Evolutionary conservation across 2,888 invertebrate species (phyloP).

Genomic region (Gastracanthus pulcherrimus): DNA sequence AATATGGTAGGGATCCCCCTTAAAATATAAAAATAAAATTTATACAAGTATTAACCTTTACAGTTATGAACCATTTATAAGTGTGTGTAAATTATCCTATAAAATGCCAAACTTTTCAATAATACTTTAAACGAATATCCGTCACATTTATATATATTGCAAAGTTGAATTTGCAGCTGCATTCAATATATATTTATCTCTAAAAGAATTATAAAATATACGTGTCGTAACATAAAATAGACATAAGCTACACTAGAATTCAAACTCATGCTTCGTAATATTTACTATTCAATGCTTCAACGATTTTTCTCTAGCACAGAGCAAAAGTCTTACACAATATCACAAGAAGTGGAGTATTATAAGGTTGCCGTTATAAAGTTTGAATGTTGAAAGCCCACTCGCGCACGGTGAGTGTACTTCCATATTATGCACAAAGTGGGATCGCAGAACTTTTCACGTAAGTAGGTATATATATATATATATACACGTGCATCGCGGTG

Average conservation of each 20-base stretch:
- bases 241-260: neutral
- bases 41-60: no score
- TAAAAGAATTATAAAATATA: neutral
- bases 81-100: no score
- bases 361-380: no score
- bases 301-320: no score
- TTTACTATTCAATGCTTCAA: neutral
- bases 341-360: neutral
- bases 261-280: neutral
- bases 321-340: neutral
- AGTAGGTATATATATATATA: no score
- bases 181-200: neutral
- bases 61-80: no score
- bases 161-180: neutral
- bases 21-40: no score
- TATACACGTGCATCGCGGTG: neutral
- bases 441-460: neutral
- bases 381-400: neutral
- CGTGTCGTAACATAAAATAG: neutral
- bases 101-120: no score
- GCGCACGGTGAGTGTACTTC: neutral
- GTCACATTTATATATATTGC: no score
- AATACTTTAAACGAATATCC: no score
- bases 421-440: neutral
- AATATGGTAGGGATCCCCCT: no score